Base-by-base conservation (phyloP, 1,140 invertebrate genomes). In the Drosophila varians region DNA sequence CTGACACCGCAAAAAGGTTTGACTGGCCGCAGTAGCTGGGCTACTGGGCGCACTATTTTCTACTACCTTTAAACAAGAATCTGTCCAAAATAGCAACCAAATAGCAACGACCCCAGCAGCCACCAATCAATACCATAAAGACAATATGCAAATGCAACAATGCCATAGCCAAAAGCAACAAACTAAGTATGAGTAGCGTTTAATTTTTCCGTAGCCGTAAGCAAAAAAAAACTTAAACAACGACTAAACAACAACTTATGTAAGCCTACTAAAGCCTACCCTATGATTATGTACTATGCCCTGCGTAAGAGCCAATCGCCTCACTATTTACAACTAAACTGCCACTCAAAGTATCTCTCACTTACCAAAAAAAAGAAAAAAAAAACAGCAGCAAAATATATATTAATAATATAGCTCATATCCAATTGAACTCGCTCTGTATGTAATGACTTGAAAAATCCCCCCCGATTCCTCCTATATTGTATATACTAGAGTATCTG, bases 11-110 rank as follows among this genome's bases (percentile, higher is more conserved):
- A 71, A 89, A 90, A 90, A 90, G 89, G 89, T 90, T 90, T 80
- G 88, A 74, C 68, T 73, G 73, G 74, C 62, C 74, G 46, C 74
- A 80, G 77, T 68, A 78, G 71, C 71, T 26, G 18, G 69, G 66
- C 80, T 87, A 84, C 76, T 86, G 71, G 76, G 76, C 80, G 46
- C 52, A 68, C 38, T 57, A 75, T 90, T 90, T 90, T 90, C 89
- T 90, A 90, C 89, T 90, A 90, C 89, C 77, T 90, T 87, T 89
- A 90, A 90, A 90, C 89, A 90, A 90, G 89, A 90, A 90, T 90
- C 89, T 90, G 89, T 90, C 89, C 89, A 90, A 90, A 90, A 90
- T 86, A 73, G 68, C 73, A 58, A 52, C 45, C 36, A 40, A 60
- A 71, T 69, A 38, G n/a, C 36, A 16, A 6, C 21, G 4, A 21